phyloP scores from a whole-genome alignment of 2,888 invertebrate genomes.

The Stenodema calcarata region DNA sequence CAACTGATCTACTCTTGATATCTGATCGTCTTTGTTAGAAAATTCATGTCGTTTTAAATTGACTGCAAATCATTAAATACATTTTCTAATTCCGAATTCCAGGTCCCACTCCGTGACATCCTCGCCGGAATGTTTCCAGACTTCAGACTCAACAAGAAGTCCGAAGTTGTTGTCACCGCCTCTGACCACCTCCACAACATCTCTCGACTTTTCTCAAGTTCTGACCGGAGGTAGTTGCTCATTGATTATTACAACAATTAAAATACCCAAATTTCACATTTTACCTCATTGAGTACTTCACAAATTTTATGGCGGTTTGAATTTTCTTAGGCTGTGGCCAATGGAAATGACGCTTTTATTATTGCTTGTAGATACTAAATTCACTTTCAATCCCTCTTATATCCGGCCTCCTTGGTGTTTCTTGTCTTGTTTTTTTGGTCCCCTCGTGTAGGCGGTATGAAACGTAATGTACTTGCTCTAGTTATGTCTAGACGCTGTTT shows the following conservation, averaged over 20 bases:
- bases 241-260: neutral
- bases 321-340: too few relatives aligned
- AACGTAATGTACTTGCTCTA: too few relatives aligned
- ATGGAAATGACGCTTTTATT: neutral
- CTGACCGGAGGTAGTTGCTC: constrained; percentile 61
- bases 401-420: neutral
- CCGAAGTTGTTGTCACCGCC: constrained; percentile 65
- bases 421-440: neutral
- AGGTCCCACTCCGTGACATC: constrained; percentile 64
- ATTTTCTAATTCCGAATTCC: too few relatives aligned
- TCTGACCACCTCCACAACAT: constrained; percentile 65
- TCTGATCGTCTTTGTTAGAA: too few relatives aligned
- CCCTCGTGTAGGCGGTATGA: too few relatives aligned
- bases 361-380: neutral
- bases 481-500: too few relatives aligned
- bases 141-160: constrained; percentile 64
- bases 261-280: too few relatives aligned
- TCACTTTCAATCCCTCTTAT: neutral
- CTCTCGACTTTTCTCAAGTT: constrained; percentile 64
- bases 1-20: too few relatives aligned
- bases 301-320: too few relatives aligned
- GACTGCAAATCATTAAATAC: too few relatives aligned
- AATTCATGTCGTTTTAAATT: too few relatives aligned
- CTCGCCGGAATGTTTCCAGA: constrained; percentile 64
- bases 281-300: too few relatives aligned